These are phyloP conservation scores for Corythoichthys intestinalis DNA, from an alignment of 2,113 vertebrate genomes.

Conservation along the genomic window DNA sequence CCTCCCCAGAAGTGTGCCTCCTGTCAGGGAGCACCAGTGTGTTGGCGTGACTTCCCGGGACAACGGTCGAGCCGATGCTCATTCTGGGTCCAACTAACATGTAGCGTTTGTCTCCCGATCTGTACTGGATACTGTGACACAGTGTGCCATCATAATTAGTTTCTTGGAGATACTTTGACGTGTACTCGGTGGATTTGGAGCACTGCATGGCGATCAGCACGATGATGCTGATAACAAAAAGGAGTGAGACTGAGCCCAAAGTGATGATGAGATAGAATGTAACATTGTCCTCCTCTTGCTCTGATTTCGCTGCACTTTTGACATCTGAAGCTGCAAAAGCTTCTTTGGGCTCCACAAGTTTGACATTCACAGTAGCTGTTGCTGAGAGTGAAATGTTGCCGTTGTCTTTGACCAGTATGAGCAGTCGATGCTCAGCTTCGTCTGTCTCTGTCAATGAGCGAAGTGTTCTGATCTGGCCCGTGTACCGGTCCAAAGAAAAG, in stretches of 20 bases:
- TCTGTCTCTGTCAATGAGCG: no score
- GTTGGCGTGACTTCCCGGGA: slow-evolving; percentile 53
- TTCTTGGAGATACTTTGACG: slow-evolving; percentile 47
- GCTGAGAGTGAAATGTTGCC: slow-evolving; percentile 61
- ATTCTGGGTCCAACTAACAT: slow-evolving; percentile 64
- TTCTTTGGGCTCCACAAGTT: slow-evolving; percentile 61
- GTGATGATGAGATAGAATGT: slow-evolving; percentile 62
- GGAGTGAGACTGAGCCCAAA: slow-evolving; percentile 50
- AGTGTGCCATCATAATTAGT: slow-evolving; percentile 46
- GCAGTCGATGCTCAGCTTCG: slow-evolving; percentile 8
- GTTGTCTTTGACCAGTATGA: slow-evolving; percentile 67
- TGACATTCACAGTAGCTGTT: slow-evolving; percentile 61
- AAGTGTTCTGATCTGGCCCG: no score
- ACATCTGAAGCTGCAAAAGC: slow-evolving; percentile 60
- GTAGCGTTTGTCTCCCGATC: slow-evolving; percentile 59
- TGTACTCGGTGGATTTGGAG: slow-evolving; percentile 41
- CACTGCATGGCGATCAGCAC: slow-evolving; percentile 56
- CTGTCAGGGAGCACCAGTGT: slow-evolving; percentile 50
- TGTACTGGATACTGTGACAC: slow-evolving; percentile 22
- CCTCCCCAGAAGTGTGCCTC: slow-evolving; percentile 24
- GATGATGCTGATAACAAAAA: slow-evolving; percentile 60
- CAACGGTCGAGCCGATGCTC: slow-evolving; percentile 54
- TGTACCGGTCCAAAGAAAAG: no score
- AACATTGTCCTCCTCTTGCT: slow-evolving; percentile 39
- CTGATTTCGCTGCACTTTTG: slow-evolving; percentile 24